These are phyloP conservation scores for Lacerta bilineata DNA, from an alignment of 2,797 vertebrate genomes.

Conservation along the genomic window DNA sequence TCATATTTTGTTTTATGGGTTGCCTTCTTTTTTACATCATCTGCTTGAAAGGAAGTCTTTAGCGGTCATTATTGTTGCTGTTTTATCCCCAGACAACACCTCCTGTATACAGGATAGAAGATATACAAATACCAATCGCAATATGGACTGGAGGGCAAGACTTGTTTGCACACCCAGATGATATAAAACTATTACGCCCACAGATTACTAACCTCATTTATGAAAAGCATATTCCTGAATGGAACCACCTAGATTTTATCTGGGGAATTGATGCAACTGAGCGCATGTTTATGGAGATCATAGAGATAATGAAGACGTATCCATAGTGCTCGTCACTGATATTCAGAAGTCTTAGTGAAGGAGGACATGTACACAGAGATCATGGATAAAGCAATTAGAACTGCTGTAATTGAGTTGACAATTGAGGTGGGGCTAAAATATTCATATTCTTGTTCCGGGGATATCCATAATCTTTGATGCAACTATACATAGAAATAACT, in stretches of 20 bases:
- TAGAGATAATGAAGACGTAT: slow-evolving; percentile 83
- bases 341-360: neutral
- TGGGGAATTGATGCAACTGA: slow-evolving; percentile 92
- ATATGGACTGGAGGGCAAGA: slow-evolving; percentile 77
- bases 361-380: neutral
- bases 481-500: neutral
- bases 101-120: slow-evolving; percentile 83
- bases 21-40: too few species aligned
- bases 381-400: too few species aligned
- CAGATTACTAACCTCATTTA: slow-evolving; percentile 86
- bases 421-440: neutral
- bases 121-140: slow-evolving; percentile 86
- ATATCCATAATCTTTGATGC: too few species aligned
- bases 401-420: neutral
- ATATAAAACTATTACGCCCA: slow-evolving; percentile 82
- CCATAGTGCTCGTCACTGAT: slow-evolving; percentile 51
- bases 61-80: slow-evolving; percentile 10
- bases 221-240: slow-evolving; percentile 84
- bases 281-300: slow-evolving; percentile 85
- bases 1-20: neutral
- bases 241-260: slow-evolving; percentile 94
- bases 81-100: slow-evolving; percentile 73
- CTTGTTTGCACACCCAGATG: slow-evolving; percentile 83
- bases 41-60: too few species aligned
- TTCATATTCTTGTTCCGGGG: too few species aligned